phyloP scores from a whole-genome alignment of 2,113 vertebrate species.

The Trinectes maculatus region DNA sequence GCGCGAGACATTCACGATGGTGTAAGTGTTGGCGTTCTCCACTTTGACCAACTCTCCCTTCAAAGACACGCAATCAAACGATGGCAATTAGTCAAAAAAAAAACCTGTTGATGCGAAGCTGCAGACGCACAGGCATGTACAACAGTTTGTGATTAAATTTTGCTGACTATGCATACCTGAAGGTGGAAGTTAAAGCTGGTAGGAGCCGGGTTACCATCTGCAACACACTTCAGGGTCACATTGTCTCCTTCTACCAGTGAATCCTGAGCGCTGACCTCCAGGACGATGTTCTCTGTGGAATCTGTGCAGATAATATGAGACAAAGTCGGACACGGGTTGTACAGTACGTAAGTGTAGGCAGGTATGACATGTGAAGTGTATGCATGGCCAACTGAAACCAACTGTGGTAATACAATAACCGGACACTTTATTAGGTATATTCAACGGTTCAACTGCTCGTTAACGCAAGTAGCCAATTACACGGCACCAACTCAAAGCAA shows the following conservation, averaged over 20 bases:
- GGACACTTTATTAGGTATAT: too few relatives aligned
- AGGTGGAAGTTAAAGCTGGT: conserved; percentile 90
- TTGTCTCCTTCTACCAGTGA: conserved; percentile 91
- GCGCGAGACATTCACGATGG: conserved; percentile 84
- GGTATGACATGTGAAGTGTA: too few relatives aligned
- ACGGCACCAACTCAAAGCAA: too few relatives aligned
- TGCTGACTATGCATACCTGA: conserved; percentile 62
- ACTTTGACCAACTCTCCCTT: conserved; percentile 70
- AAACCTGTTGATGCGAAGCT: background rate
- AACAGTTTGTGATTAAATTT: background rate
- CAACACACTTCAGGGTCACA: conserved; percentile 90
- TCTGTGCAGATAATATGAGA: conserved; percentile 79
- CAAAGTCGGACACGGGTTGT: conserved; percentile 16
- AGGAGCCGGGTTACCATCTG: conserved; percentile 94
- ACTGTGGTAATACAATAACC: too few relatives aligned
- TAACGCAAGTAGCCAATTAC: too few relatives aligned
- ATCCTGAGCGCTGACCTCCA: conserved; percentile 82
- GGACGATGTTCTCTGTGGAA: conserved; percentile 90
- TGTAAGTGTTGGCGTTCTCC: conserved; percentile 80
- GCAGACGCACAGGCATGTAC: background rate
- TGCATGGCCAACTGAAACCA: too few relatives aligned
- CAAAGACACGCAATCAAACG: conserved; percentile 15
- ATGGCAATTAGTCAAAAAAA: background rate
- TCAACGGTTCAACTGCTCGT: too few relatives aligned
- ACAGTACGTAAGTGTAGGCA: too few relatives aligned